Evolutionary conservation across 2,113 vertebrate genomes (phyloP).

Genomic region (Cinclus mexicanus): DNA sequence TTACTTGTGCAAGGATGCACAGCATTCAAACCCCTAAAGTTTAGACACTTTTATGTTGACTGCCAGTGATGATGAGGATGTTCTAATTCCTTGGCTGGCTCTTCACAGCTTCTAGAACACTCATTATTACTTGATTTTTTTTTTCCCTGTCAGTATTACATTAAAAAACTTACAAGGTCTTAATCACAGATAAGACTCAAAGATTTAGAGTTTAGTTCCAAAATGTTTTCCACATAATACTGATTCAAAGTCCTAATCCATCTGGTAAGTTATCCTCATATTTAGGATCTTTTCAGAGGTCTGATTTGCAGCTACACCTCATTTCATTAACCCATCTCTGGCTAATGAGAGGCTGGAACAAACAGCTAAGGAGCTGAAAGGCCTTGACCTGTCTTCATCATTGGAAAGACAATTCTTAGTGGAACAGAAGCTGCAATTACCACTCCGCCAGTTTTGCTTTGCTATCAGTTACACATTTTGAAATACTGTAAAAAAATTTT

Average conservation of each 20-base stretch:
- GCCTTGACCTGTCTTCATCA: not conserved
- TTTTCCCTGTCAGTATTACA: not conserved
- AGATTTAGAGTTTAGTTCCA: not conserved
- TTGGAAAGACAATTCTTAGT: not conserved
- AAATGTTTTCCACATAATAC: not conserved
- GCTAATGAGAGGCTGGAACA: not conserved
- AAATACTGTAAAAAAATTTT: not conserved
- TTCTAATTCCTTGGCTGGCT: not conserved
- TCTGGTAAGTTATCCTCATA: not conserved
- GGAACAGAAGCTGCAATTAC: not conserved
- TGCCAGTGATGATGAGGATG: not conserved
- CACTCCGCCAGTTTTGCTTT: not conserved
- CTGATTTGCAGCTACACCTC: not conserved
- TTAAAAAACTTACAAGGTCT: not conserved
- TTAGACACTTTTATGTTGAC: not conserved
- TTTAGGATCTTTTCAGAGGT: not conserved
- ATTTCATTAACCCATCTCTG: not conserved
- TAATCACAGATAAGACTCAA: not conserved
- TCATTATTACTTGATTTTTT: not conserved
- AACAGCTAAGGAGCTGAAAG: not conserved
- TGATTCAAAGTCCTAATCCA: not conserved
- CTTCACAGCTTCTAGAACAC: not conserved
- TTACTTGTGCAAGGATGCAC: not conserved
- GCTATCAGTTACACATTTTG: not conserved
- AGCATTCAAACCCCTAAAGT: not conserved